These are phyloP conservation scores for Pyrgilauda ruficollis DNA, from an alignment of 2,113 vertebrate genomes.

Conservation along the genomic window DNA sequence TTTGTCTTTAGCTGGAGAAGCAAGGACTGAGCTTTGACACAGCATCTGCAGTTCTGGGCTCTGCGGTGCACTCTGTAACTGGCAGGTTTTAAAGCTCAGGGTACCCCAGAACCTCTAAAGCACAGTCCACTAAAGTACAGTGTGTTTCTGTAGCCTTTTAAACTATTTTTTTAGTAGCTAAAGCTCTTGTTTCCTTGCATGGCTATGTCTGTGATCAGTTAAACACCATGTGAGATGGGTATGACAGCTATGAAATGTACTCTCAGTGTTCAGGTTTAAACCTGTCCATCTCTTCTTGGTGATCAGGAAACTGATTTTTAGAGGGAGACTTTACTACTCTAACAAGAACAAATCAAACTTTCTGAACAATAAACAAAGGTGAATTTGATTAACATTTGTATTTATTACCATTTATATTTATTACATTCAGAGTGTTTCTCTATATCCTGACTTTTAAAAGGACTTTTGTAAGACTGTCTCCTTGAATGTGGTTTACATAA, in stretches of 20 bases:
- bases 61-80: background rate
- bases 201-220: background rate
- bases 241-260: background rate
- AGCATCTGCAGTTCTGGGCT: background rate
- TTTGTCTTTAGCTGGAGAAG: background rate
- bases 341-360: background rate
- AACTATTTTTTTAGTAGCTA: background rate
- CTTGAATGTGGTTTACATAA: background rate
- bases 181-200: background rate
- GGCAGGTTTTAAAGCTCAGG: background rate
- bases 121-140: background rate
- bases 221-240: background rate
- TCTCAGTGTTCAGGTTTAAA: background rate
- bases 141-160: background rate
- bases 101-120: background rate
- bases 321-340: background rate
- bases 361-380: background rate
- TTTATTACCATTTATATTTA: background rate
- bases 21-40: background rate
- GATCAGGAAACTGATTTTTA: background rate
- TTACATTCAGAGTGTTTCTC: constrained; percentile 23
- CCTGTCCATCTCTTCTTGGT: background rate
- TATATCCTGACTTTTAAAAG: background rate
- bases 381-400: background rate
- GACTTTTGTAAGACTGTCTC: background rate